Evolutionary conservation across 1,140 invertebrate species (phyloP), one percentile per base, ranked within the genome.

Genomic region (Caerostris extrusa): DNA sequence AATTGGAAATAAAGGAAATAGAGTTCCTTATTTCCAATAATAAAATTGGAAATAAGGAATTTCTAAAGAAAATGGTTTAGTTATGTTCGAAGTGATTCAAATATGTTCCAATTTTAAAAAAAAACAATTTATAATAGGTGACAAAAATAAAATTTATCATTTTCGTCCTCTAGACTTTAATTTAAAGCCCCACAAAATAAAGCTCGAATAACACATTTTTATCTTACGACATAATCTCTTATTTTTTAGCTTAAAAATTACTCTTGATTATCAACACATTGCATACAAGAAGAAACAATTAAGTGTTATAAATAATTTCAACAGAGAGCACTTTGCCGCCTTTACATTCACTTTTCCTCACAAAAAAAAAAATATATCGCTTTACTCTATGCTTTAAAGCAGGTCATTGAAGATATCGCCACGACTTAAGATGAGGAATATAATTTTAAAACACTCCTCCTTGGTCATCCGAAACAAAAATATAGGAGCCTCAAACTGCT

Each of bases 401-500:
- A 77, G 7, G 17, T 34, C 7, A 77, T 77, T 77, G 69, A 77
- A 17, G 60, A 88, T 7, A n/a, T 61, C 50, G 5, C 7, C 19
- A 77, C 67, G 55, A 60, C 60, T 82, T 60, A 61, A 60, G 71
- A 90, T 81, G 81, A 77, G 69, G 58, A 82, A 58, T 53, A 71
- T 56, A 91, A 91, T 82, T 77, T 81, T 81, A 91, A 90, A 91
- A n/a, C 71, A 60, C 50, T 91, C 58, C n/a, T 17, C 69, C 34
- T 50, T 91, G 89, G 89, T 91, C 71, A 91, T 91, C 57, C 61
- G 34, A 60, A 53, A 82, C 89, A 91, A 81, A 91, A 91, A 87
- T 91, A 91, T 91, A 91, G n/a, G 81, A 60, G 89, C 71, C 71
- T 77, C 89, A 91, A 91, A 91, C 89, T 82, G 57, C 89, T 19